Evolutionary conservation across 2,797 vertebrate genomes (phyloP).

Genomic region (Phoeniculus purpureus): DNA sequence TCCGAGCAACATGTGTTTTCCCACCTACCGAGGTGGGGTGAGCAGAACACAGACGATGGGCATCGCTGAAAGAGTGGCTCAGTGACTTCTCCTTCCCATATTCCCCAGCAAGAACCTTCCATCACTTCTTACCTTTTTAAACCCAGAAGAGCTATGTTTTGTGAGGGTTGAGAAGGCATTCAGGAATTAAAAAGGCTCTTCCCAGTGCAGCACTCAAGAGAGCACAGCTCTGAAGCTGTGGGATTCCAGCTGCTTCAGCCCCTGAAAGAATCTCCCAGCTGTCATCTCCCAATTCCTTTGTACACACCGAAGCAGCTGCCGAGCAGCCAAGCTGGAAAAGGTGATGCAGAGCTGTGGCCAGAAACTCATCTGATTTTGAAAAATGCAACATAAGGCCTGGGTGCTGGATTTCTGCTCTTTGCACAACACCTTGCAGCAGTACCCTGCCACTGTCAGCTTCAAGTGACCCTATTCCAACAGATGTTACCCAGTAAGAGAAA

Average conservation of each 20-base stretch:
- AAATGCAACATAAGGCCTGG: neutral
- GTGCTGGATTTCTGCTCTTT: neutral
- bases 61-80: accelerated
- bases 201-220: neutral
- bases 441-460: neutral
- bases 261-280: neutral
- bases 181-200: neutral
- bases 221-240: neutral
- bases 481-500: neutral
- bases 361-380: neutral
- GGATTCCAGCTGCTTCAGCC: constrained; percentile 12
- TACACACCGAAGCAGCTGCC: neutral
- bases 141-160: neutral
- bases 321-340: neutral
- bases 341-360: neutral
- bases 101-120: neutral
- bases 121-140: neutral
- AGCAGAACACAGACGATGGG: neutral
- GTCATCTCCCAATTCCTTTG: neutral
- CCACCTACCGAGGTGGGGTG: neutral
- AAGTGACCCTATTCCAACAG: neutral
- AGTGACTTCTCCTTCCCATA: neutral
- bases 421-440: neutral
- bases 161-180: neutral
- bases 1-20: neutral